Evolutionary conservation across 2,888 invertebrate species (phyloP).

Genomic region (Gasteruption jaculator): DNA sequence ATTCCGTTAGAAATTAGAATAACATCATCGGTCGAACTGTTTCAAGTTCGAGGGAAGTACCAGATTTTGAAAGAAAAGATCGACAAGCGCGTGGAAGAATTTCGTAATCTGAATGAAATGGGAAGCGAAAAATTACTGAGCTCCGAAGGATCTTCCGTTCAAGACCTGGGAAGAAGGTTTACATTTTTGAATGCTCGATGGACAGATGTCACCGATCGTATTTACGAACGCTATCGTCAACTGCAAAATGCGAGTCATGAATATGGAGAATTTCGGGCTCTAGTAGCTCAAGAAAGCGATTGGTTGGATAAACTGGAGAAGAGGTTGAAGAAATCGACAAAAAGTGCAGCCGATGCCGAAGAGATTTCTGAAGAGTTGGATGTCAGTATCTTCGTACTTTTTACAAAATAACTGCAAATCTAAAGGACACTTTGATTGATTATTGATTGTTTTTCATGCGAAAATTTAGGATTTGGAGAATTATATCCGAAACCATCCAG

Average conservation of each 20-base stretch:
- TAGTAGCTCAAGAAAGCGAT: conserved; percentile 73
- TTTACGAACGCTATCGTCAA: conserved; percentile 64
- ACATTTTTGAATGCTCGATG: conserved; percentile 69
- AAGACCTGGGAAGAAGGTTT: conserved; percentile 62
- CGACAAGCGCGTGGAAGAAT: conserved; percentile 64
- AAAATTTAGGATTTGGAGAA: conserved; percentile 72
- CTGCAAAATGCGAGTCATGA: conserved; percentile 73
- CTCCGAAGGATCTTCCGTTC: conserved; percentile 56
- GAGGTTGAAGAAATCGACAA: conserved; percentile 66
- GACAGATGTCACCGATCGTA: conserved; percentile 65
- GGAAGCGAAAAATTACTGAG: conserved; percentile 63
- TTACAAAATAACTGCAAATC: conserved; percentile 4
- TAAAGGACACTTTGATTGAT: conserved; percentile 7
- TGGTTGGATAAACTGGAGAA: conserved; percentile 79
- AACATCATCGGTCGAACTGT: conserved; percentile 65
- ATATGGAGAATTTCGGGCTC: conserved; percentile 72
- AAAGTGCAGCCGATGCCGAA: conserved; percentile 80
- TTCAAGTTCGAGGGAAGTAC: conserved; percentile 67
- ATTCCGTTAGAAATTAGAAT: conserved; percentile 60
- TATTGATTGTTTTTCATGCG: conserved; percentile 8
- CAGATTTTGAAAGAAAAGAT: conserved; percentile 69
- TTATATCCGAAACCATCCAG: conserved; percentile 71
- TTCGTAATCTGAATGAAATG: conserved; percentile 67
- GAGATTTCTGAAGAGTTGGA: conserved; percentile 88
- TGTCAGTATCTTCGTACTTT: conserved; percentile 54